Conservation (phyloP, 1,140 invertebrate species). For the Papilio glaucus region DNA sequence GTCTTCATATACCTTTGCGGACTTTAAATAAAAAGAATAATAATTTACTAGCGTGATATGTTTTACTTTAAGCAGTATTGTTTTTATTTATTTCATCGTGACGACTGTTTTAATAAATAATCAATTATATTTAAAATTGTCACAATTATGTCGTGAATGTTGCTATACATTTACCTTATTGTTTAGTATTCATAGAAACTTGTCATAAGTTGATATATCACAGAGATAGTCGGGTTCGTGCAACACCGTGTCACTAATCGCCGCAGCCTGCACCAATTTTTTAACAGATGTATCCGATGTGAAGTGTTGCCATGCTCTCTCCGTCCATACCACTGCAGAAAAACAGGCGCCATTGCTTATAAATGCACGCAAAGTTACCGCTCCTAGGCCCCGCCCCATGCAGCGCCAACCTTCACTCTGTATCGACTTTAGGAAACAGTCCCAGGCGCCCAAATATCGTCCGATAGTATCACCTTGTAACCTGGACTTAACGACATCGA, state of each 20-base stretch:
- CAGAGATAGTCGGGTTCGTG: slow-evolving; percentile 67
- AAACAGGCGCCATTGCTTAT: slow-evolving; percentile 97
- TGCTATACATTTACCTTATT: too few relatives aligned
- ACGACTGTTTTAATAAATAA: not conserved
- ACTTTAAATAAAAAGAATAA: too few relatives aligned
- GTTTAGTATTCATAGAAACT: not conserved
- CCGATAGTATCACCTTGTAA: slow-evolving; percentile 90
- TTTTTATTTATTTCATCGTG: too few relatives aligned
- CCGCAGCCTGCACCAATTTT: slow-evolving; percentile 63
- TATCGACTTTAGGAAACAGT: slow-evolving; percentile 89
- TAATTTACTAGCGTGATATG: too few relatives aligned
- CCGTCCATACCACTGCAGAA: slow-evolving; percentile 90
- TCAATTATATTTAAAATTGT: too few relatives aligned
- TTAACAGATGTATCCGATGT: slow-evolving; percentile 50
- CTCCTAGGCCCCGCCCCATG: slow-evolving; percentile 88
- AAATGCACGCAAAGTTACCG: slow-evolving; percentile 93
- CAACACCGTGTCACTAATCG: slow-evolving; percentile 72
- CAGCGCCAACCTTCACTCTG: slow-evolving; percentile 87
- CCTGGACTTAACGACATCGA: slow-evolving; percentile 95
- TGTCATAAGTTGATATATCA: slow-evolving; percentile 45
- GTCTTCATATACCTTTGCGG: too few relatives aligned
- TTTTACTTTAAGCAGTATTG: too few relatives aligned
- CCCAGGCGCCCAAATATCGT: slow-evolving; percentile 87
- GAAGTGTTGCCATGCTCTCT: slow-evolving; percentile 65
- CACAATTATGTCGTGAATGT: too few relatives aligned